Conservation (phyloP, 2,113 vertebrate species). For the Gallinago undulata region DNA sequence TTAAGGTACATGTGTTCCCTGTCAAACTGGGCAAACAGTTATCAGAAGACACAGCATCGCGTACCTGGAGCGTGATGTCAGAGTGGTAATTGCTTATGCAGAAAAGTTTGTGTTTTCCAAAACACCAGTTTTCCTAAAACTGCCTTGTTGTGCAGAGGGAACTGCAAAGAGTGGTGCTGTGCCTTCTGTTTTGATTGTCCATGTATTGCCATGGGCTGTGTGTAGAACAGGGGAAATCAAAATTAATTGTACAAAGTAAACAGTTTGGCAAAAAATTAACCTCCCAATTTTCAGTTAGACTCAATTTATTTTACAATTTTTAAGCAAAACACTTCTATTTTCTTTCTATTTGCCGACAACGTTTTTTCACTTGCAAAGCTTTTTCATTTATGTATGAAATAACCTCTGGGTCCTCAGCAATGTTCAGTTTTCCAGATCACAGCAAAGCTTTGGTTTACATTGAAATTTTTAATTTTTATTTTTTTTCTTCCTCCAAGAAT, state of each 20-base stretch:
- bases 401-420: fast-evolving
- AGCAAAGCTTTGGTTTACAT: not conserved
- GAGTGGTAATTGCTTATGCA: not conserved
- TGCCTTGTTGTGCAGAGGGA: not conserved
- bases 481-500: not conserved
- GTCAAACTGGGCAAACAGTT: constrained; percentile 17
- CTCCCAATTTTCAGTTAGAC: not conserved
- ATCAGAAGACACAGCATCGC: not conserved
- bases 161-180: not conserved
- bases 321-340: not conserved
- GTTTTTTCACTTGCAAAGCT: not conserved
- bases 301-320: not conserved
- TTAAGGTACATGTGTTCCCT: not conserved
- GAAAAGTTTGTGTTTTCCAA: not conserved
- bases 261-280: not conserved
- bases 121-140: not conserved
- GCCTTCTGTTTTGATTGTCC: not conserved
- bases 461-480: not conserved
- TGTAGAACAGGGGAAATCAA: constrained; percentile 7
- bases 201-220: not conserved
- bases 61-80: not conserved
- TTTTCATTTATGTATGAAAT: not conserved
- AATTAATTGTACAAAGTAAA: not conserved
- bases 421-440: not conserved
- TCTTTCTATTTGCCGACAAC: not conserved